A percentile compares a stretch with the other conserved stretches of the same genome.
phyloP scores from a whole-genome alignment of 30 jellyfish, hydroid and myxozoan genomes.

The Nemopilema nomurai region DNA sequence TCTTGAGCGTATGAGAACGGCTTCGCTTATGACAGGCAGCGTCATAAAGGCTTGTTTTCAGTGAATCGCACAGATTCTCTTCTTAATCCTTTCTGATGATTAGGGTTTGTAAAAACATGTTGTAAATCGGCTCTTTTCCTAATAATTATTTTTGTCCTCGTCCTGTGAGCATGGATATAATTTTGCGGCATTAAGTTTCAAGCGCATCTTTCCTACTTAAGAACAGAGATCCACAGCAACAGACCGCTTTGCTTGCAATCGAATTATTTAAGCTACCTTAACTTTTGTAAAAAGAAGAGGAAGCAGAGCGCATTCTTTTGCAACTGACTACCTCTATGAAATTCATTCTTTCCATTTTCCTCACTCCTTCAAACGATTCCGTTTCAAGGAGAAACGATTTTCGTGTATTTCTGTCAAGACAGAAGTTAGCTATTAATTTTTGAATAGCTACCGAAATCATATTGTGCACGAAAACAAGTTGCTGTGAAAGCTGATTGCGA shows the following conservation, averaged over 20 bases:
- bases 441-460: neutral
- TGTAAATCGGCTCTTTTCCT: constrained; percentile 37
- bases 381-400: neutral
- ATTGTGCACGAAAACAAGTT: neutral
- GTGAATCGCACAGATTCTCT: constrained; percentile 18
- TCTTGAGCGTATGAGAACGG: constrained; percentile 9
- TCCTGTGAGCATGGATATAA: constrained; percentile 13
- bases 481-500: neutral
- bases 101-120: constrained; percentile 43
- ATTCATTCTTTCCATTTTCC: neutral
- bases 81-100: constrained; percentile 25
- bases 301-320: neutral
- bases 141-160: constrained; percentile 23
- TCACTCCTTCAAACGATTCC: neutral
- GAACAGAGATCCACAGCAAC: neutral
- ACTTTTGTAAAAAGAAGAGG: neutral
- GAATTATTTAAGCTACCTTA: constrained; percentile 14
- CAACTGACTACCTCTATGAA: neutral
- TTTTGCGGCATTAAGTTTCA: constrained; percentile 23
- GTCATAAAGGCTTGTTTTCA: constrained; percentile 15
- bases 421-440: neutral
- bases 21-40: constrained; percentile 24
- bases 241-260: constrained; percentile 34
- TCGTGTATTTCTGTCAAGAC: neutral
- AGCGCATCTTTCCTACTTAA: constrained; percentile 25